phyloP scores from a whole-genome alignment of 2,888 invertebrate genomes.

The Serrognathus titanus region DNA sequence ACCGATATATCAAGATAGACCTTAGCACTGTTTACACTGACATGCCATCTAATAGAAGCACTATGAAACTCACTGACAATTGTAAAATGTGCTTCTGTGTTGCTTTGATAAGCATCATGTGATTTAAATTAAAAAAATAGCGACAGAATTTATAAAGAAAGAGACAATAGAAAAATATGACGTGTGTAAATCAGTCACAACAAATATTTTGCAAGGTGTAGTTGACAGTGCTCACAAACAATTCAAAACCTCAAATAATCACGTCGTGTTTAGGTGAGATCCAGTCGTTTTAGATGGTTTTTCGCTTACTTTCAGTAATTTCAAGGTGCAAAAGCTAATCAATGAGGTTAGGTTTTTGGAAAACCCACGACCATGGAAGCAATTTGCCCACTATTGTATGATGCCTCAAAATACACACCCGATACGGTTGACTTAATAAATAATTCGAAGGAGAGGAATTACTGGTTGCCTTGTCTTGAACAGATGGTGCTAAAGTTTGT shows the following conservation, averaged over 20 bases:
- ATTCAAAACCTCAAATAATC: slow-evolving; percentile 5
- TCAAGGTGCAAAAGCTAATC: background rate
- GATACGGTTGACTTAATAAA: slow-evolving; percentile 88
- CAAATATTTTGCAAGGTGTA: background rate
- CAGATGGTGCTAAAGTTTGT: slow-evolving; percentile 82
- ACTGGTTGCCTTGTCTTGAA: slow-evolving; percentile 92
- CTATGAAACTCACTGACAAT: no score
- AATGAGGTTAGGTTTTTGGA: slow-evolving; percentile 23
- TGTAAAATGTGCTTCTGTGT: no score
- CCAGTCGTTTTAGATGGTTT: no score
- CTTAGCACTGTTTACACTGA: no score
- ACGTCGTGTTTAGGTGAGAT: slow-evolving; percentile 5
- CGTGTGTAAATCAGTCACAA: no score
- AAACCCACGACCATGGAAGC: slow-evolving; percentile 18
- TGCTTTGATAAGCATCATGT: no score
- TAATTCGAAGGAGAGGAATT: slow-evolving; percentile 81
- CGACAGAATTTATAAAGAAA: no score
- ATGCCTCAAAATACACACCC: slow-evolving; percentile 78
- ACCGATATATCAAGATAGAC: no score
- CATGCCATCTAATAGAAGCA: no score
- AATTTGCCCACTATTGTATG: slow-evolving; percentile 73
- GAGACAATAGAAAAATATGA: no score
- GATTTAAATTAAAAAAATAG: no score
- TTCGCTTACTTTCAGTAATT: background rate
- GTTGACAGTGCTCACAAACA: slow-evolving; percentile 5